These are phyloP conservation scores for Drosophila micromelanica DNA, from an alignment of 1,140 invertebrate species.

Conservation along the genomic window DNA sequence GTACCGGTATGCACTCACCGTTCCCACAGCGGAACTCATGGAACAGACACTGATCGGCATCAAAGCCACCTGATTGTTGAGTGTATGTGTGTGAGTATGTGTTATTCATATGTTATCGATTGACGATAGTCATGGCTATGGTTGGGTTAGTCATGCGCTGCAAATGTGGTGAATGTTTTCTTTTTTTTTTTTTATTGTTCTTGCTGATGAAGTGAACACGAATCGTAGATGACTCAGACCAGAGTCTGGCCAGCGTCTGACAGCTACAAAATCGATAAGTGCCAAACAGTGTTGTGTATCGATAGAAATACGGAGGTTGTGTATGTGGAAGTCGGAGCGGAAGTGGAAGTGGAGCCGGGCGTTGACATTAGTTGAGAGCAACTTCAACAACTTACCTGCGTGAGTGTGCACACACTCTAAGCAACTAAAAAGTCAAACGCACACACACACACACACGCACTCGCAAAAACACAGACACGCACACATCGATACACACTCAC, in stretches of 20 bases:
- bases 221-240: not conserved
- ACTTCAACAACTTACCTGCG: constrained; percentile 28
- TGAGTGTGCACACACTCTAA: not conserved
- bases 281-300: constrained; percentile 26
- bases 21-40: constrained; percentile 89
- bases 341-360: not conserved
- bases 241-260: not conserved
- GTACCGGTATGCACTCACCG: constrained; percentile 87
- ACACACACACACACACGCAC: constrained; percentile 11
- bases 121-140: constrained; percentile 2
- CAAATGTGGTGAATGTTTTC: not conserved
- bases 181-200: too few relatives aligned
- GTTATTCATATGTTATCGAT: constrained; percentile 19
- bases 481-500: constrained; percentile 84
- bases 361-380: not conserved
- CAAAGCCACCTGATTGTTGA: constrained; percentile 59
- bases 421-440: constrained; percentile 2
- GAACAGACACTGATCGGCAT: constrained; percentile 61
- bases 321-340: not conserved
- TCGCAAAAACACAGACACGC: not conserved
- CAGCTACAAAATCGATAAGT: constrained; percentile 24
- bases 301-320: not conserved
- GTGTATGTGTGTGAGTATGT: constrained; percentile 14
- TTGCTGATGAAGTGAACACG: not conserved
- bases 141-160: constrained; percentile 11